Evolutionary conservation across 2,888 invertebrate genomes (phyloP), one percentile per base, ranked within the genome.

Genomic region (Tromatobia lineatoria): DNA sequence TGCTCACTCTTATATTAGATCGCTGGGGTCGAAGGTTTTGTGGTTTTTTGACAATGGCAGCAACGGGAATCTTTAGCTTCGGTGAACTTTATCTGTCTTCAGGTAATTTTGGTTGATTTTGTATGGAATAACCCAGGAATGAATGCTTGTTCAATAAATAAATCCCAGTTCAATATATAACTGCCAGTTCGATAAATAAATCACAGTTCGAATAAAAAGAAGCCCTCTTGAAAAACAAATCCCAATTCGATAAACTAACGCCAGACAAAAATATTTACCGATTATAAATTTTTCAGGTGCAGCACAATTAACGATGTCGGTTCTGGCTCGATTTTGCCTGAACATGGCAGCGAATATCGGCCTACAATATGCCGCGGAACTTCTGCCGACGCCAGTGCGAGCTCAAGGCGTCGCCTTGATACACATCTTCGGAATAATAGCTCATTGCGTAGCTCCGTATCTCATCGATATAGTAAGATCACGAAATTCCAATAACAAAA

Each of bases 321-420:
- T 98, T 82, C 94, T 97, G 80, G 97, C 98, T 1, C 95, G 98
- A n/a, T 98, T 98, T 89, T 96, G 97, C 69, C 96, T 98, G 13
- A 98, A 98, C 92, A 97, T 98, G 87, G 97, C 98, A 0, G 98
- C 98, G 92, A 98, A 98, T 93, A 97, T 98, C 83, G 98, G 98
- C 0, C 95, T 98, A 0, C 98, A 98, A 90, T 98, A 98, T 93
- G 98, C 97, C 0, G 98, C 98, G 0, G 98, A 98, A 92, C 92
- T 98, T 8, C 92, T 98, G 13, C 98, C 98, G 0, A 98, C 98
- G 0, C 97, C 98, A 0, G 97, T 98, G 0, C 94, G 98, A 71
- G 98, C 97, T 0, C 98, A 98, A 91, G 98, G 98, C 0, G 97
- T 98, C 0, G 97, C 97, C 0, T 94, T 98, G 42, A 97, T 98